These are phyloP conservation scores for Drosophila kikkawai DNA, from an alignment of 1,140 invertebrate species.

Conservation along the genomic window DNA sequence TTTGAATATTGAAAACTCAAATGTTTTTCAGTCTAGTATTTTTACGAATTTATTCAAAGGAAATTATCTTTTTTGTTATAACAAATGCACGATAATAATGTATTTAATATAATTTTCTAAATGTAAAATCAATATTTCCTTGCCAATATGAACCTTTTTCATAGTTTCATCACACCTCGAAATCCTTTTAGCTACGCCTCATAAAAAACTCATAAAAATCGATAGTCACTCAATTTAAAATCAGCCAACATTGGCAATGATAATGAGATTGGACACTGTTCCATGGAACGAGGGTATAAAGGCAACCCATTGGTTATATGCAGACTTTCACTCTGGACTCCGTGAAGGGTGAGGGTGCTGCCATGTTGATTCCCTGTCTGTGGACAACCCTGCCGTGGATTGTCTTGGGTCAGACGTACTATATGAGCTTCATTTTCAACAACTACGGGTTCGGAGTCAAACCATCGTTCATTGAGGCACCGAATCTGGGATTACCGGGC, in stretches of 20 bases:
- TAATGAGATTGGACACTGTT: slow-evolving; percentile 34
- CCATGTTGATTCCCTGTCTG: slow-evolving; percentile 45
- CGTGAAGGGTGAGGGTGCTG: neutral
- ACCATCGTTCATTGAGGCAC: neutral
- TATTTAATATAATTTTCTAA: no score
- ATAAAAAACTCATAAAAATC: neutral
- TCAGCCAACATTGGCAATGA: slow-evolving; percentile 1
- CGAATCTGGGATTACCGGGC: neutral
- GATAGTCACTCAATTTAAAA: neutral
- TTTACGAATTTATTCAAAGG: neutral
- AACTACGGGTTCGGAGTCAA: slow-evolving; percentile 34
- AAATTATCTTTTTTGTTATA: neutral
- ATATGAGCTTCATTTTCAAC: slow-evolving; percentile 70
- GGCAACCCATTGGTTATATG: slow-evolving; percentile 24
- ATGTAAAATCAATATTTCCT: no score
- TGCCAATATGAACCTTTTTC: neutral
- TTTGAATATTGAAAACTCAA: neutral
- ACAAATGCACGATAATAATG: no score
- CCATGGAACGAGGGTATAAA: slow-evolving; percentile 50
- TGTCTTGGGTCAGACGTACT: slow-evolving; percentile 59
- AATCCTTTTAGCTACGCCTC: neutral
- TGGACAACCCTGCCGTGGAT: slow-evolving; percentile 46
- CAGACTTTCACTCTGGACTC: neutral
- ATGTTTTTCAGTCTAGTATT: neutral
- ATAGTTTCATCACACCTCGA: neutral